Conservation (phyloP, 2,888 invertebrate species). For the Chelonus formosanus region DNA sequence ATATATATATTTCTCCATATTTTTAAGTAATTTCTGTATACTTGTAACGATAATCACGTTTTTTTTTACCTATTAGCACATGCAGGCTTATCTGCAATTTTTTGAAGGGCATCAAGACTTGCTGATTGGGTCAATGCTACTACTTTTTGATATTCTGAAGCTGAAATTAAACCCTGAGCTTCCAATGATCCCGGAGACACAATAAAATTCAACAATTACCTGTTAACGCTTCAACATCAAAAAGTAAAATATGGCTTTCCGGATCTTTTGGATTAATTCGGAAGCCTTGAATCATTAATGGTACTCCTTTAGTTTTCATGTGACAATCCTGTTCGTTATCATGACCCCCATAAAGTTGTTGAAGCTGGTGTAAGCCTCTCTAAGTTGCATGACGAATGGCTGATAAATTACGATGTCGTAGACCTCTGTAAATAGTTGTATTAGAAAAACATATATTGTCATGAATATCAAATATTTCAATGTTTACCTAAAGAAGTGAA, state of each 20-base stretch:
- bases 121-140: conserved; percentile 82
- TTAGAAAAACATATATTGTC: conserved; percentile 11
- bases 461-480: no score
- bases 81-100: conserved; percentile 77
- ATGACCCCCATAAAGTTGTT: conserved; percentile 73
- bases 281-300: conserved; percentile 90
- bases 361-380: conserved; percentile 85
- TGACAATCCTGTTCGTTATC: conserved; percentile 81
- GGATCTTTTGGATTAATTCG: conserved; percentile 89
- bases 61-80: conserved; percentile 2
- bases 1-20: neutral
- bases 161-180: conserved; percentile 86
- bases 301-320: conserved; percentile 79
- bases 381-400: conserved; percentile 93
- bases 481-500: conserved; percentile 85
- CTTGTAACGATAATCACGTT: neutral
- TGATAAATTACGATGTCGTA: conserved; percentile 91
- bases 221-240: conserved; percentile 96
- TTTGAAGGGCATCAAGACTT: conserved; percentile 86
- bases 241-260: conserved; percentile 96
- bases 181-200: conserved; percentile 92
- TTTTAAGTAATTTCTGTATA: no score
- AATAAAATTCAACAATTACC: conserved; percentile 28
- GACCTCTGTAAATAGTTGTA: conserved; percentile 70
- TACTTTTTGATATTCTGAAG: conserved; percentile 82